Base-by-base conservation (phyloP, 2,888 invertebrate species). In the Lacanobia wlatinum region DNA sequence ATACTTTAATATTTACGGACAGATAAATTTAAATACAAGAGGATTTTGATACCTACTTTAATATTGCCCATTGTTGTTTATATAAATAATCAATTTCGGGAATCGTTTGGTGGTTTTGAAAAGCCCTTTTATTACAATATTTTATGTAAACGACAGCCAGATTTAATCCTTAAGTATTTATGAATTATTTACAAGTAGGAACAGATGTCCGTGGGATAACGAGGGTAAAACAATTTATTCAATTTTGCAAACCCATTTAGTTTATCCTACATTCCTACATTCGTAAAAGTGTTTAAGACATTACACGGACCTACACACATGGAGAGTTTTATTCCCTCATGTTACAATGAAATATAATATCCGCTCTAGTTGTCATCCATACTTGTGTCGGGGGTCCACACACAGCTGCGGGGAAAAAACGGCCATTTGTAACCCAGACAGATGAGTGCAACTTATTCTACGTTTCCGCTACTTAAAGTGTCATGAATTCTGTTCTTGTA, bases 361-460 rank as follows among this genome's bases (percentile, higher is more conserved):
- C 53, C 53, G 50, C 67, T 70, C 66, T 59, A 79, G 63, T 82
- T 80, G 75, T 64, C 71, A 64, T 60, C 70, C 64, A 56, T 67
- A 73, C 63, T 60, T 52, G 55, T 10, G 59, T 53, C 46, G 55
- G n/a, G 46, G 71, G 71, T 66, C 69, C 66, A 52, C 63, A 52
- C 63, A 67, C 76, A 83, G 69, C 80, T 83, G 76, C 68, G 48
- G 61, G 46, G 62, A 73, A 73, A 82, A 80, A 74, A 70, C 28
- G 16, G 10, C 59, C 68, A 70, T 81, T 70, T 70, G 65, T 73
- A 70, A 70, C 53, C 50, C 18, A 67, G 68, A 67, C 77, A 74
- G 73, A 84, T 70, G 84, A 80, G 68, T 69, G 70, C 56, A 83
- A 80, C 69, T 71, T 76, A 73, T 73, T 74, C 69, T 61, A 63